Evolutionary conservation across 2,797 vertebrate genomes (phyloP), one percentile per base, ranked within the genome.

Genomic region (Adelosebastes latens): DNA sequence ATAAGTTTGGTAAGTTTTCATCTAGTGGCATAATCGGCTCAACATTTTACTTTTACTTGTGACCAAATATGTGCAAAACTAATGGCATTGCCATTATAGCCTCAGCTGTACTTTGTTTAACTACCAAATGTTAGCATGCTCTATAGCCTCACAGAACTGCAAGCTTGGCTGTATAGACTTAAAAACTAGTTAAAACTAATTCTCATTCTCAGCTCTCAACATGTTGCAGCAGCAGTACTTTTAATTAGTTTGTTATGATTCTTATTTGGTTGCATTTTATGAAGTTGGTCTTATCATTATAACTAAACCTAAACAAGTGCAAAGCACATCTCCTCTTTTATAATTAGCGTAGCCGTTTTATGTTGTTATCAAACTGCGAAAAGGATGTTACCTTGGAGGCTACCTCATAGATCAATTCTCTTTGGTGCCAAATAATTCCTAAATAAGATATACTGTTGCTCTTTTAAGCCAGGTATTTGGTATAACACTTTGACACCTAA

Each of bases 361-460:
- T 67, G 49, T 62, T 70, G 46, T 82, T 73, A 86, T 84, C 49
- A 85, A 69, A 77, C 39, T 59, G 24, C 39, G 62, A 31, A 31
- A 69, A 70, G 25, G 79, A 87, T 86, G 80, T 77, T 88, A 70
- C 80, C 62, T 85, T 86, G 64, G 79, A 82, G 74, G 77, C 79
- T 66, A 20, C 67, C 34, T 81, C 82, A 75, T 89, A 79, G 60
- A 89, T 93, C 74, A 88, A 79, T 81, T 82, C 76, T 88, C 77
- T 71, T 81, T 82, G 79, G 67, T 90, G 84, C 75, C 77, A 89
- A 81, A 90, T 79, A 64, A 84, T 87, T 68, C 80, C 59, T 90
- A 93, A 88, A 90, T 75, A 89, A 93, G 89, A 93, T 88, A 76
- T 87, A 88, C 81, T 83, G 82, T 88, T 85, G 78, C 84, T 92